Evolutionary conservation across 2,888 invertebrate species (phyloP).

Genomic region (Hyposoter didymator): DNA sequence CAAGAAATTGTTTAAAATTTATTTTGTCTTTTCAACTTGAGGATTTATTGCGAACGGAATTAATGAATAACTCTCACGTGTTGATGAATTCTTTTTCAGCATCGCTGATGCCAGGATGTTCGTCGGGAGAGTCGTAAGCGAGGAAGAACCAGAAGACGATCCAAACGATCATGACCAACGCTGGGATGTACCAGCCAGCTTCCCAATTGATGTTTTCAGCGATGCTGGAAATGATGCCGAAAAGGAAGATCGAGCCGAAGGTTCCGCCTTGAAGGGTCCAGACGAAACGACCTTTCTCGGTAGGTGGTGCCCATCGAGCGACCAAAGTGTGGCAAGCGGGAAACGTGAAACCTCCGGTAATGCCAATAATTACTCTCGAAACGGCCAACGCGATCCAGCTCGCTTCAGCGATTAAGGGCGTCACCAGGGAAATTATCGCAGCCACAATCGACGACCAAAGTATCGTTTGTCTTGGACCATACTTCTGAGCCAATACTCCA

Average conservation of each 20-base stretch:
- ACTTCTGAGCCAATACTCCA: constrained; percentile 76
- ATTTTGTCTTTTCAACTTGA: neutral
- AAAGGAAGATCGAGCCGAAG: constrained; percentile 89
- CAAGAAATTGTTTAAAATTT: neutral
- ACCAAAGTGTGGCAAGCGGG: constrained; percentile 88
- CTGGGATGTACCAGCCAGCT: constrained; percentile 89
- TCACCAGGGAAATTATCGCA: constrained; percentile 72
- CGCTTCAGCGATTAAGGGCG: constrained; percentile 76
- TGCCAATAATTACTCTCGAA: constrained; percentile 76
- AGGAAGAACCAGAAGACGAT: constrained; percentile 87
- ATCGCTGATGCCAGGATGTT: constrained; percentile 87
- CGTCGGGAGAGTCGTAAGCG: constrained; percentile 87
- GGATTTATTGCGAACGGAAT: neutral
- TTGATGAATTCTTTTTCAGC: constrained; percentile 88
- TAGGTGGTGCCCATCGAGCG: constrained; percentile 90
- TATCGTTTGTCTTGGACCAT: constrained; percentile 75
- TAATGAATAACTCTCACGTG: constrained; percentile 65
- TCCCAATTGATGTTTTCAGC: constrained; percentile 88
- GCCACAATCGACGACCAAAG: constrained; percentile 78
- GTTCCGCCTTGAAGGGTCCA: constrained; percentile 91
- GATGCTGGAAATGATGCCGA: constrained; percentile 88
- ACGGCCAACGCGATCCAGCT: constrained; percentile 74
- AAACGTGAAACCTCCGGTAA: constrained; percentile 86
- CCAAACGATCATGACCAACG: constrained; percentile 86
- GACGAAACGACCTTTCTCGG: constrained; percentile 90